These are phyloP conservation scores for Phaethornis superciliosus DNA, from an alignment of 2,113 vertebrate species.

Conservation along the genomic window DNA sequence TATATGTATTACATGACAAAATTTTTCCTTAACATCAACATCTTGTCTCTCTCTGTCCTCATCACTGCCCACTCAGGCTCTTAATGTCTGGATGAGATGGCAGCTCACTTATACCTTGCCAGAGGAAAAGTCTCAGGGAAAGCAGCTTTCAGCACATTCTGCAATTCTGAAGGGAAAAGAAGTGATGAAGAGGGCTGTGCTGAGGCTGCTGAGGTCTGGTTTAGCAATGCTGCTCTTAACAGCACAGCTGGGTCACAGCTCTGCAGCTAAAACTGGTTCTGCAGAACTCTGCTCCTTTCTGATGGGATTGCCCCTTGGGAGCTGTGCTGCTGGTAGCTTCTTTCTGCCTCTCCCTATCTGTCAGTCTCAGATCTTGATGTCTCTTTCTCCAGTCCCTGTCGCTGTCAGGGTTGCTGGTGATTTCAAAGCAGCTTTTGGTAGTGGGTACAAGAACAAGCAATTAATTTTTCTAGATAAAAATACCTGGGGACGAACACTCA, in stretches of 20 bases:
- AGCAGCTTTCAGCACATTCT: not conserved
- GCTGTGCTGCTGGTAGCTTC: not conserved
- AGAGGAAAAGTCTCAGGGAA: not conserved
- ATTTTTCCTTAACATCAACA: not conserved
- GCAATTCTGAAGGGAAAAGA: not conserved
- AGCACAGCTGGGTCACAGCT: constrained; percentile 4
- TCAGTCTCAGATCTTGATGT: not conserved
- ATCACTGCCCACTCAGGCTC: not conserved
- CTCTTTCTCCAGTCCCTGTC: not conserved
- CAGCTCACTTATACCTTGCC: not conserved
- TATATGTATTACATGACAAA: not conserved
- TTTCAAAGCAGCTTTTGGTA: constrained; percentile 1
- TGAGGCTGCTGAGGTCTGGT: not conserved
- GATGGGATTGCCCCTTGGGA: not conserved
- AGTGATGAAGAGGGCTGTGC: not conserved
- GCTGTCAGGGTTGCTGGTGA: not conserved
- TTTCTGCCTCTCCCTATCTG: not conserved
- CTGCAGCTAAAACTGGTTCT: not conserved
- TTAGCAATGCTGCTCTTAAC: not conserved
- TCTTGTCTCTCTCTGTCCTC: not conserved
- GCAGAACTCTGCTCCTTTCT: not conserved
- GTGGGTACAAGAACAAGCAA: not conserved
- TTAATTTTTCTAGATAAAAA: not conserved
- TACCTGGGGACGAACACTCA: not conserved
- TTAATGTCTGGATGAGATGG: not conserved